phyloP scores from a whole-genome alignment of 2,888 invertebrate genomes.

The Halictus quadricinctus region DNA sequence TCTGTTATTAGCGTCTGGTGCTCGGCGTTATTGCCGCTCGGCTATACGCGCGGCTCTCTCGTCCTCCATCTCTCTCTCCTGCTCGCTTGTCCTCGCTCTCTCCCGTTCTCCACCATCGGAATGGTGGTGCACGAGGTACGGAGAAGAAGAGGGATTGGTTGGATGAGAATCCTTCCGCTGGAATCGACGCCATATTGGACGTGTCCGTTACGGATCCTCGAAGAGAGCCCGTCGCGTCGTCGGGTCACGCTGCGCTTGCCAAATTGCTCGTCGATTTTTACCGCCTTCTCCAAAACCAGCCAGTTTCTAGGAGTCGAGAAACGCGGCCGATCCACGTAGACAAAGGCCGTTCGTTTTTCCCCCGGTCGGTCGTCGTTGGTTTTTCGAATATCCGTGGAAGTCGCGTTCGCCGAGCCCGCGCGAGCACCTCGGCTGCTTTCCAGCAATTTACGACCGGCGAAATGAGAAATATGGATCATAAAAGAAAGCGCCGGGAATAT shows the following conservation, averaged over 20 bases:
- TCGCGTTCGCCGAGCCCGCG: not conserved
- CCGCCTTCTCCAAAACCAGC: not conserved
- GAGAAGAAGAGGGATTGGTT: conserved; percentile 76
- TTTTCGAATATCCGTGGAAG: conserved; percentile 14
- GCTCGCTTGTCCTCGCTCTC: conserved; percentile 31
- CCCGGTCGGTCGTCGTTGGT: not conserved
- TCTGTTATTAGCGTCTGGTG: conserved; percentile 83
- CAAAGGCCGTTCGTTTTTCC: not conserved
- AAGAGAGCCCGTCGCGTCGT: not conserved
- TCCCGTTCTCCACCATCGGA: conserved; percentile 65
- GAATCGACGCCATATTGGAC: conserved; percentile 74
- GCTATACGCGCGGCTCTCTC: conserved; percentile 76
- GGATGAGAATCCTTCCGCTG: conserved; percentile 74
- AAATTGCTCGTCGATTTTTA: not conserved
- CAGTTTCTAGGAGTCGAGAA: not conserved
- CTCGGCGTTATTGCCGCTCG: conserved; percentile 81
- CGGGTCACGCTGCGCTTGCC: too few species aligned
- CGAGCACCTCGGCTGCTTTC: conserved; percentile 14
- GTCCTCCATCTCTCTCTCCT: conserved; percentile 23
- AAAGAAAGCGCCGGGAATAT: conserved; percentile 46
- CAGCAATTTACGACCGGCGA: conserved; percentile 46
- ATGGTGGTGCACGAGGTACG: conserved; percentile 69
- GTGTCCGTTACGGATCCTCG: conserved; percentile 45
- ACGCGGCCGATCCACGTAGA: not conserved
- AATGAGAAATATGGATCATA: conserved; percentile 56